Percentiles rank a stretch among this genome's conserved stretches.
Evolutionary conservation across 2,113 vertebrate species (phyloP).

Genomic region (Anguilla rostrata): DNA sequence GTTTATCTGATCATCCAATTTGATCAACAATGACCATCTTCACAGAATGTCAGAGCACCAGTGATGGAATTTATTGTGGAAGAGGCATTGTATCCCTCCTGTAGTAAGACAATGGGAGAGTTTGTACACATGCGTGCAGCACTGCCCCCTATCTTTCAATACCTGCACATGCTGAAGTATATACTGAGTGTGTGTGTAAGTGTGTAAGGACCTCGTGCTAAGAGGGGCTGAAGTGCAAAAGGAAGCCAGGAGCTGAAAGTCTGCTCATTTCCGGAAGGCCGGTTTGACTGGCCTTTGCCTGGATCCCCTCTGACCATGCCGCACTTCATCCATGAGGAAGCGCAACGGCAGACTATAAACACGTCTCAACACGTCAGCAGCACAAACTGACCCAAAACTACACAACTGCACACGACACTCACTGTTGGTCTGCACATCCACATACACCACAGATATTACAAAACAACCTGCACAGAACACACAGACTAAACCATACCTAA

Average conservation of each 20-base stretch:
- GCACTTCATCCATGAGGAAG: not conserved
- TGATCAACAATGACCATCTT: no score
- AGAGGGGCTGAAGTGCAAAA: not conserved
- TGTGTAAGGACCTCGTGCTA: not conserved
- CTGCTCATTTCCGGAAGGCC: not conserved
- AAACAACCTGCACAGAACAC: no score
- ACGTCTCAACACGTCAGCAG: not conserved
- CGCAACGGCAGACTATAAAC: not conserved
- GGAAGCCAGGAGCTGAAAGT: not conserved
- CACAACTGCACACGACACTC: not conserved
- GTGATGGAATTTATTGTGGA: no score
- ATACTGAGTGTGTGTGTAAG: not conserved
- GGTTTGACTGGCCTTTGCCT: not conserved
- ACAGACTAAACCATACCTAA: no score
- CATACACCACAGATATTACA: no score
- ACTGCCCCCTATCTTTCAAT: no score
- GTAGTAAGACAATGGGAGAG: no score
- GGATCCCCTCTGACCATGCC: not conserved
- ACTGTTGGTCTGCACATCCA: not conserved
- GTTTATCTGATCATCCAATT: no score
- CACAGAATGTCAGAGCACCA: no score
- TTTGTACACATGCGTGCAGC: no score
- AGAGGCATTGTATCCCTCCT: no score
- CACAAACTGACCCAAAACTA: not conserved
- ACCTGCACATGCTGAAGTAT: no score